Conservation (phyloP, 2,797 vertebrate genomes). For the Leptodactylus fallax region DNA sequence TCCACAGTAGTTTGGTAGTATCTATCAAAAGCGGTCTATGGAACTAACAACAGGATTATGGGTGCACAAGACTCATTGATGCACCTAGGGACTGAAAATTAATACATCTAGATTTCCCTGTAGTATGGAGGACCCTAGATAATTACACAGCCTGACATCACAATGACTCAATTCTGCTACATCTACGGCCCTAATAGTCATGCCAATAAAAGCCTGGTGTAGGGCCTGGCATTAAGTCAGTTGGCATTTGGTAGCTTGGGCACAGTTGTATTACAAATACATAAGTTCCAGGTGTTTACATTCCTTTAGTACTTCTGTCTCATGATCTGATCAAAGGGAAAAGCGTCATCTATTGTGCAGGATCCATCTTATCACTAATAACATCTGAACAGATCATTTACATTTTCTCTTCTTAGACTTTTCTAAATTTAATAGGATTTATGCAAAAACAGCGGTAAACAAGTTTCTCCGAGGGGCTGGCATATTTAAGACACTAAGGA, state of each 20-base stretch:
- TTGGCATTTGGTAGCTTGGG: neutral
- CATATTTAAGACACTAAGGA: slow-evolving; percentile 30
- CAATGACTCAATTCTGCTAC: neutral
- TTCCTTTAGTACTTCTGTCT: neutral
- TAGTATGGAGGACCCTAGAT: neutral
- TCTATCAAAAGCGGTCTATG: no score
- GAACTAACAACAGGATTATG: no score
- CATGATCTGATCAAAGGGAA: slow-evolving; percentile 18
- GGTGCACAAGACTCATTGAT: no score
- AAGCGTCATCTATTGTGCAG: neutral
- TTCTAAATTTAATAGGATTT: slow-evolving; percentile 25
- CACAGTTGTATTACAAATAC: neutral
- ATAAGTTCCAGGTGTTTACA: neutral
- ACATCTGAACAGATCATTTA: slow-evolving; percentile 34
- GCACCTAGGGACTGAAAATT: no score
- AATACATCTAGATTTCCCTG: neutral
- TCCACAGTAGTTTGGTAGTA: no score
- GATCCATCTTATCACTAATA: slow-evolving; percentile 14
- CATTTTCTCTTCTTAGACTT: slow-evolving; percentile 25
- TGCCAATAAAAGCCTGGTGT: neutral
- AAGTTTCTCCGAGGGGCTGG: slow-evolving; percentile 15
- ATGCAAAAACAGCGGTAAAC: slow-evolving; percentile 10
- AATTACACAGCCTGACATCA: neutral
- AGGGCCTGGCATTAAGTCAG: neutral
- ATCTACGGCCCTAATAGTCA: neutral